phyloP scores from a whole-genome alignment of 2,888 invertebrate species.

The Synanthedon myopaeformis region DNA sequence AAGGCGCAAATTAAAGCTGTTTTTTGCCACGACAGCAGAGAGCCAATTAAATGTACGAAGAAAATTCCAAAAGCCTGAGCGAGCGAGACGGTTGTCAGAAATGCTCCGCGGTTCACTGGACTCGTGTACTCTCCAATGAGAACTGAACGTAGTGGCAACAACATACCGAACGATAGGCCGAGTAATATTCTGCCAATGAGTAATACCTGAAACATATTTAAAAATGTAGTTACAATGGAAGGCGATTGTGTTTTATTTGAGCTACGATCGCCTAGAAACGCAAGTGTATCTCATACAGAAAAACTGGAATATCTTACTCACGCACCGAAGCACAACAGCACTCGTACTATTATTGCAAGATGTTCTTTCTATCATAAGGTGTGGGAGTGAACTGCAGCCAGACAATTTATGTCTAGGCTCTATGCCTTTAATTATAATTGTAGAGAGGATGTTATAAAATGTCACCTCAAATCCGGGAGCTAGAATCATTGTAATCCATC shows the following conservation, averaged over 20 bases:
- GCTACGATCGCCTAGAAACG: too few species aligned
- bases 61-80: constrained; percentile 72
- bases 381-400: neutral
- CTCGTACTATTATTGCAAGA: too few species aligned
- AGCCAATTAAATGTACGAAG: constrained; percentile 72
- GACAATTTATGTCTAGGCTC: too few species aligned
- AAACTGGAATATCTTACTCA: too few species aligned
- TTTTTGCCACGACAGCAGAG: constrained; percentile 65
- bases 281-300: too few species aligned
- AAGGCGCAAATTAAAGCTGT: constrained; percentile 58
- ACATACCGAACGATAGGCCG: constrained; percentile 64
- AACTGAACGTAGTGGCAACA: constrained; percentile 53
- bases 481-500: constrained; percentile 64
- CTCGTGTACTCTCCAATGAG: constrained; percentile 70
- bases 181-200: constrained; percentile 35
- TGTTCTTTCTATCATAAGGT: neutral
- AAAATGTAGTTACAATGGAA: neutral
- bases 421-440: too few species aligned
- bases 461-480: constrained; percentile 40
- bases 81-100: constrained; percentile 69
- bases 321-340: too few species aligned
- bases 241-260: too few species aligned
- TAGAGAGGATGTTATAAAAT: too few species aligned
- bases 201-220: constrained; percentile 20
- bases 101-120: constrained; percentile 71